Percentiles rank a stretch among this genome's conserved stretches.
phyloP scores from a whole-genome alignment of 1,140 invertebrate genomes.

The Diplogasteroides magnus region DNA sequence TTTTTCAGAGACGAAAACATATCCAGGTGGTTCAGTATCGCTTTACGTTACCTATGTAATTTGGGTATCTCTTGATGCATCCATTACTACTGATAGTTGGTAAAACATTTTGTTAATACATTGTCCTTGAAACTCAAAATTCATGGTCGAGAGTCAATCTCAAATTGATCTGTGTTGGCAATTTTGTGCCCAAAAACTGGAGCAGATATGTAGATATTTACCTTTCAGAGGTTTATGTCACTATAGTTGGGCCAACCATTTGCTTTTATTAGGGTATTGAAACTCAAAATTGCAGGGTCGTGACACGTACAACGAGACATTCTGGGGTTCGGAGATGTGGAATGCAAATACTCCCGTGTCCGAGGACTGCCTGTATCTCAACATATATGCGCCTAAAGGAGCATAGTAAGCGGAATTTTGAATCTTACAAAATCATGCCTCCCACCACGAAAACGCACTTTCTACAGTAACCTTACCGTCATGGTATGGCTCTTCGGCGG shows the following conservation, averaged over 20 bases:
- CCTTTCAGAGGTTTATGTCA: not conserved
- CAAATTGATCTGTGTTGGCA: no score
- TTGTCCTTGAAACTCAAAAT: no score
- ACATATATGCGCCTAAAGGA: slow-evolving; percentile 51
- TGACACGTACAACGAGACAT: slow-evolving; percentile 49
- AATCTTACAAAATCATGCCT: not conserved
- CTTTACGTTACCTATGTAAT: no score
- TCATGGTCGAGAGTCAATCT: no score
- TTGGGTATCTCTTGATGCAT: no score
- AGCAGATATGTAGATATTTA: not conserved
- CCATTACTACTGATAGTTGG: no score
- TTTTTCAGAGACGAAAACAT: not conserved
- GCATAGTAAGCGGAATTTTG: slow-evolving; percentile 30
- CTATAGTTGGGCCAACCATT: not conserved
- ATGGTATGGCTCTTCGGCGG: slow-evolving; percentile 55
- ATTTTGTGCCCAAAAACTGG: not conserved
- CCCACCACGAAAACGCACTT: not conserved
- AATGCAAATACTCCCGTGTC: slow-evolving; percentile 52
- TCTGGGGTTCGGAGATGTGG: slow-evolving; percentile 57
- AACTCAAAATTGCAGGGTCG: slow-evolving; percentile 36
- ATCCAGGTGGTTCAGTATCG: no score
- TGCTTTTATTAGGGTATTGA: not conserved
- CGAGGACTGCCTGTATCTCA: slow-evolving; percentile 55
- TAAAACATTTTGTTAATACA: no score
- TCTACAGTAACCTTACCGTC: slow-evolving; percentile 52